Evolutionary conservation across 2,797 vertebrate species (phyloP), one percentile per base, ranked within the genome.

Genomic region (Lemur catta): DNA sequence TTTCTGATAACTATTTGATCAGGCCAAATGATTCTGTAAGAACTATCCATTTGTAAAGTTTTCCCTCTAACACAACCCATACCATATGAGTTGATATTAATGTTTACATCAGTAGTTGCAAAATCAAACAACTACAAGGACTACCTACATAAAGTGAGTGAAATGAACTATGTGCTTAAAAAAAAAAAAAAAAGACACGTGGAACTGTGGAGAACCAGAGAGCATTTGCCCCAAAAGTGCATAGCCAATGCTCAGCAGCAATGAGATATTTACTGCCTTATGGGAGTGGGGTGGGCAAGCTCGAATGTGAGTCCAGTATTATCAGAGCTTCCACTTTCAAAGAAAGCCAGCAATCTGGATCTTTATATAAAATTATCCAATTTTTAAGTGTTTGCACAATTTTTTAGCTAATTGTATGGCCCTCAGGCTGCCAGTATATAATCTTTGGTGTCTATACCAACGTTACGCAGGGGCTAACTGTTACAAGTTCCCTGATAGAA

Each of bases 221-320:
- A 50, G 1, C 14, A 48, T 65, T 12, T 15, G 14, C 2, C 52
- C 10, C 1, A 18, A 10, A 50, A 2, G 3, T 4, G 3, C 18
- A 3, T 0, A 26, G 7, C 3, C 50, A 41, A 38, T 33, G 6
- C 13, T 46, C 7, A 20, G 7, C 0, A 0, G 15, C n/a, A 9
- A 13, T 1, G 2, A 11, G 55, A 17, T 9, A 18, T 0, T 6
- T 7, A 26, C 0, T 22, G 13, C 30, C n/a, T n/a, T 7, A 0
- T 20, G 15, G 30, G 55, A 15, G 24, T 4, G 33, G 6, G 4
- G 3, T 0, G 15, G 33, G 57, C 1, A 11, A 22, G 0, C 28
- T 10, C 4, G 4, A 52, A 30, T 0, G 0, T 1, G 5, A 84
- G 48, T 11, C 14, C 33, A 24, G 13, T 43, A 46, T 38, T 14